Base-by-base conservation (phyloP, 2,797 vertebrate species). In the Parotocinclus haroldoi region DNA sequence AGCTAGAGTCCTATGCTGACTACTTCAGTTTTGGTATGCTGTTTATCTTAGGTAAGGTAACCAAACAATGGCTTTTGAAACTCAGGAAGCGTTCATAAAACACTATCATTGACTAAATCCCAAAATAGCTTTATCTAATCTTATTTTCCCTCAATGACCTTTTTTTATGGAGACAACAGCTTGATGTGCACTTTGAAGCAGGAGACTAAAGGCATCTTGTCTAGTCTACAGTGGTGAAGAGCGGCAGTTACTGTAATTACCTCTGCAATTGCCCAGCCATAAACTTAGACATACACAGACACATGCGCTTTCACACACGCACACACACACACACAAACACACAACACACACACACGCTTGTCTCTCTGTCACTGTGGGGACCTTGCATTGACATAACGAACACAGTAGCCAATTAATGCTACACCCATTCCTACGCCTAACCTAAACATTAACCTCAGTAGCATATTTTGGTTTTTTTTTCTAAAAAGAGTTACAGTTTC, bases 171-270 rank as follows among this genome's bases (percentile, higher is more conserved):
- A 39, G 48, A 61, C 58, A 71, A 45, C 55, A 63, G 50, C 48
- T 58, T 66, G 38, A 45, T 9, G 49, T 56, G 56, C 40, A 27
- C 44, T 49, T 48, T 44, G 14, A 63, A 58, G 14, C 27, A 38
- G 72, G 40, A 62, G 36, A 54, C 58, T 37, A 17, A 38, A 62
- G 39, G 58, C 53, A 69, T 51, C 52, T 57, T 58, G 70, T 52
- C 52, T 72, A 16, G 44, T 66, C 70, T 45, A 37, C 50, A 19
- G 57, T 37, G 58, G 50, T 57, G 44, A 68, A 72, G 44, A 58
- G 55, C 55, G 38, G 44, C 66, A 65, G 55, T 42, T 74, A 72
- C 67, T 56, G 42, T 60, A 70, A 74, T 73, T 75, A 69, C 56
- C 50, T 56, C 42, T 55, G 18, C 57, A 62, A 11, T 54, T 69